A percentile compares a stretch with the other conserved stretches of the same genome.
These are phyloP conservation scores for Diplolepis rosae DNA, from an alignment of 2,888 invertebrate species.

Conservation along the genomic window DNA sequence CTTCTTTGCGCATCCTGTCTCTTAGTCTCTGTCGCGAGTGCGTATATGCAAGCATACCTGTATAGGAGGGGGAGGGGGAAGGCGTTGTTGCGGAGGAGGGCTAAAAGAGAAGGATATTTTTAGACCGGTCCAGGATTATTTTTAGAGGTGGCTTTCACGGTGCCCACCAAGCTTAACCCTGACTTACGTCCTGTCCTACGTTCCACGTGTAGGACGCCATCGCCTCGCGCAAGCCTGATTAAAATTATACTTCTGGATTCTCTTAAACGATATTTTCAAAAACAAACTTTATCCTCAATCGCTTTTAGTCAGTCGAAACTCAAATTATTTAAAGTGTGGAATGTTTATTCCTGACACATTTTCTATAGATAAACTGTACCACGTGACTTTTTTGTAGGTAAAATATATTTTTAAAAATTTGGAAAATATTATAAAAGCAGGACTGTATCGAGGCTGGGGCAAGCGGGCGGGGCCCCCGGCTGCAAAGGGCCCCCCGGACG, in stretches of 20 bases:
- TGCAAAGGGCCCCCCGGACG: too few species aligned
- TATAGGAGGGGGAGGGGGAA: slow-evolving; percentile 27
- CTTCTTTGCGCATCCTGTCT: slow-evolving; percentile 54
- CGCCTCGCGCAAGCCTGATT: slow-evolving; percentile 45
- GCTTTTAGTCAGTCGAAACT: too few species aligned
- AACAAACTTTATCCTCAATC: too few species aligned
- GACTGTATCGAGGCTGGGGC: too few species aligned
- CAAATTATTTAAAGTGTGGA: too few species aligned
- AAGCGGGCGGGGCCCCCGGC: too few species aligned
- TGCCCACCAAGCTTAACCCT: slow-evolving; percentile 71
- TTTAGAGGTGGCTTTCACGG: slow-evolving; percentile 68
- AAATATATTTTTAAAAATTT: too few species aligned
- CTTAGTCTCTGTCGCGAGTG: slow-evolving; percentile 35
- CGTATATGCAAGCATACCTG: slow-evolving; percentile 38
- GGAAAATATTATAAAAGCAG: too few species aligned
- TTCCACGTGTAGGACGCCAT: slow-evolving; percentile 46
- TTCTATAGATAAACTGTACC: too few species aligned
- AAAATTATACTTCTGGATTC: slow-evolving; percentile 4
- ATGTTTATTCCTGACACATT: too few species aligned
- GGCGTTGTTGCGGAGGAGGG: slow-evolving; percentile 32
- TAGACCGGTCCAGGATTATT: slow-evolving; percentile 70
- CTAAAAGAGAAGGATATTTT: slow-evolving; percentile 61
- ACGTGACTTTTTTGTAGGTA: too few species aligned
- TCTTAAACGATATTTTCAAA: neutral
- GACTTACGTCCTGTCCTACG: slow-evolving; percentile 66